Conservation (phyloP, 2,797 vertebrate species). For the Allochrocebus solatus region DNA sequence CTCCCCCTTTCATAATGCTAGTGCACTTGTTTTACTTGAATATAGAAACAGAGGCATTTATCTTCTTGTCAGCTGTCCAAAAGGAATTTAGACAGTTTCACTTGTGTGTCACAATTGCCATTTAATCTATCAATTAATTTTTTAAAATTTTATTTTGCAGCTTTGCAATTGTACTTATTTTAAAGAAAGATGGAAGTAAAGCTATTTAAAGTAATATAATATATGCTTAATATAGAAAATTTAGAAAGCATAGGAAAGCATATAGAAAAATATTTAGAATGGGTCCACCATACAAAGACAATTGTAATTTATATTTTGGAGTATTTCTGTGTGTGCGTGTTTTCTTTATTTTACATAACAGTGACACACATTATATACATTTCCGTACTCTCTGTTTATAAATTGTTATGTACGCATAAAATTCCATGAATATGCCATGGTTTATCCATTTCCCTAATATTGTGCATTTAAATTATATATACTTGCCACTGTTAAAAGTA, state of each 20-base stretch:
- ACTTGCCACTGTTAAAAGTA: background rate
- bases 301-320: background rate
- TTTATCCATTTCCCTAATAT: background rate
- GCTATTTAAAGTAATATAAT: conserved; percentile 6
- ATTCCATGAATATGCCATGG: background rate
- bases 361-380: background rate
- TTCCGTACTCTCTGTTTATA: background rate
- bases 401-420: background rate
- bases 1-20: background rate
- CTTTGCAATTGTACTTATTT: background rate
- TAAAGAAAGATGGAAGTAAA: background rate
- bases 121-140: background rate
- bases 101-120: background rate
- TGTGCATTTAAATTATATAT: background rate
- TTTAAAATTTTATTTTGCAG: background rate
- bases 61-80: conserved; percentile 2
- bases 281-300: background rate
- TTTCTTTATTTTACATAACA: background rate
- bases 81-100: background rate
- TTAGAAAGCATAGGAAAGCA: background rate
- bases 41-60: background rate
- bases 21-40: background rate
- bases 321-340: background rate
- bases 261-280: background rate
- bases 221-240: background rate